phyloP scores from a whole-genome alignment of 1,140 invertebrate species.

The Orius laevigatus region DNA sequence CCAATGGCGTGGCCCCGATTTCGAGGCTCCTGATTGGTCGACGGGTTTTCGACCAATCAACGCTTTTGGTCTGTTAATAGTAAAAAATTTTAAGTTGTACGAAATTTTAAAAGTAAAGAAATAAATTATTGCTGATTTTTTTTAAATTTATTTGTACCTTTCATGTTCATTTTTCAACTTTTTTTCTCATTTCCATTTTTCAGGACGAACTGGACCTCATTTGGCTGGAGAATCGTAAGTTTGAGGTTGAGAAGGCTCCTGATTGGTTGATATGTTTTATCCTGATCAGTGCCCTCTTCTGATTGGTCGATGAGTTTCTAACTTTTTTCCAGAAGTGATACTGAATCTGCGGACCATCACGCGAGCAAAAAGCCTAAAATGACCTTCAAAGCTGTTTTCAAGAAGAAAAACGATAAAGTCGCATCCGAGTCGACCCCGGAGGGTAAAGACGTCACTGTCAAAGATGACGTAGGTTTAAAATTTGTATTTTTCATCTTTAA shows the following conservation, averaged over 20 bases:
- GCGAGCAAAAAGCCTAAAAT: slow-evolving; percentile 7
- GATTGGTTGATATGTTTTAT: neutral
- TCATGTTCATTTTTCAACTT: neutral
- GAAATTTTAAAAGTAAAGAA: neutral
- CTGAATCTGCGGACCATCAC: slow-evolving; percentile 12
- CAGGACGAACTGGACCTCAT: neutral
- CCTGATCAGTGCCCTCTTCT: neutral
- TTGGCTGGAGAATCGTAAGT: slow-evolving; percentile 13
- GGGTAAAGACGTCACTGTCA: neutral
- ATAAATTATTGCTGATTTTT: neutral
- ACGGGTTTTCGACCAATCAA: too few species aligned
- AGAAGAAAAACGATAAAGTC: slow-evolving; percentile 11
- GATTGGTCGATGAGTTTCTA: neutral
- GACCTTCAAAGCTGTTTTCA: slow-evolving; percentile 10
- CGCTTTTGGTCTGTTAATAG: neutral
- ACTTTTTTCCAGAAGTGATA: slow-evolving; percentile 14
- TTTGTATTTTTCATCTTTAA: neutral
- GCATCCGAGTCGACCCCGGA: neutral
- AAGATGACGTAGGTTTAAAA: slow-evolving; percentile 8
- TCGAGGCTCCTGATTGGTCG: neutral
- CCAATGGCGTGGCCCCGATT: neutral
- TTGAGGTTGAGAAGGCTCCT: neutral
- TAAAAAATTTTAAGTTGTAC: slow-evolving; percentile 4
- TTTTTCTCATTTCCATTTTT: neutral
- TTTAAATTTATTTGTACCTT: neutral